Conservation (phyloP, 2,113 vertebrate genomes). For the Myiagra hebetior region DNA sequence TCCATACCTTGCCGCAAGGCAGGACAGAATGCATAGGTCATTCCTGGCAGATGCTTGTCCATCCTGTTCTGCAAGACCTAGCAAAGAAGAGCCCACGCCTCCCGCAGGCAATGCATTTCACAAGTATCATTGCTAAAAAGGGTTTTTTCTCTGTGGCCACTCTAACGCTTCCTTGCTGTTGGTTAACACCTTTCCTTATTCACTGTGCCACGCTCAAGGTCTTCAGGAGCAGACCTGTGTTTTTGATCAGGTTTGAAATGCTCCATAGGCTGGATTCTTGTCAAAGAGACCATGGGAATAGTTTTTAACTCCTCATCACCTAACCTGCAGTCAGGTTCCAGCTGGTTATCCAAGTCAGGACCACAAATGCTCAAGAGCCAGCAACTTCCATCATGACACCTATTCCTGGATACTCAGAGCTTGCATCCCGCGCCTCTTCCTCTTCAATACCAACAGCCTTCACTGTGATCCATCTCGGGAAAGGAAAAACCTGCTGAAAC, state of each 20-base stretch:
- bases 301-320: neutral
- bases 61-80: constrained; percentile 25
- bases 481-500: neutral
- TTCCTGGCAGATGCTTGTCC: constrained; percentile 17
- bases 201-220: neutral
- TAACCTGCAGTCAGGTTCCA: neutral
- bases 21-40: neutral
- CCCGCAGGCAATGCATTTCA: neutral
- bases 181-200: neutral
- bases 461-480: neutral
- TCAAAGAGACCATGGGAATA: neutral
- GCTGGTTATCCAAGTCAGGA: neutral
- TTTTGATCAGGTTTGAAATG: neutral
- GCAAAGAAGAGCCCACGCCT: neutral
- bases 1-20: constrained; percentile 10
- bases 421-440: neutral
- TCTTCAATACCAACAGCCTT: neutral
- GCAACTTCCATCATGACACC: neutral
- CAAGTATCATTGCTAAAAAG: neutral
- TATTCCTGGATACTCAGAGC: neutral
- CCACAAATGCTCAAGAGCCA: neutral
- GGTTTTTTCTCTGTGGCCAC: neutral
- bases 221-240: neutral
- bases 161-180: neutral
- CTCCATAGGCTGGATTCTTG: neutral